phyloP scores from a whole-genome alignment of 1,140 invertebrate species.

The Psilanteris sp. region DNA sequence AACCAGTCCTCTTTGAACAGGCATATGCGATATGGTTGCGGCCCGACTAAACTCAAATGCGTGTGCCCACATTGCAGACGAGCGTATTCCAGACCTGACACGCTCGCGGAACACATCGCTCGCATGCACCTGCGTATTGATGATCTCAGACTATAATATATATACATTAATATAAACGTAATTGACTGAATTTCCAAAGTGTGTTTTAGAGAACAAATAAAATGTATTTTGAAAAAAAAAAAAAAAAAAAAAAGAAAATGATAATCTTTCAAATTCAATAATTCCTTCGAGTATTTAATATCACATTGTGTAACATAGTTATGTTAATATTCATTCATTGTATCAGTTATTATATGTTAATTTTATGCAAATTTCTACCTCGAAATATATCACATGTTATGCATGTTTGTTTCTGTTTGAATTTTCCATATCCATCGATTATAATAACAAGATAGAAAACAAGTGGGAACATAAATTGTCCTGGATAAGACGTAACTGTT shows the following conservation, averaged over 20 bases:
- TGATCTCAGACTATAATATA: slow-evolving; percentile 50
- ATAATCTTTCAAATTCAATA: slow-evolving; percentile 1
- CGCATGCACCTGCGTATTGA: slow-evolving; percentile 61
- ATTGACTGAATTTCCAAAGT: slow-evolving; percentile 16
- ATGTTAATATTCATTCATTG: background rate
- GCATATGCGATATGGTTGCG: slow-evolving; percentile 76
- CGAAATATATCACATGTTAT: no score
- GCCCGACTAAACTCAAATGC: slow-evolving; percentile 67
- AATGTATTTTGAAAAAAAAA: slow-evolving; percentile 30
- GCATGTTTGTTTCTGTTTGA: slow-evolving; percentile 6
- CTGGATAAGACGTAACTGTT: background rate
- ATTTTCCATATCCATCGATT: background rate
- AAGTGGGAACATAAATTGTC: background rate
- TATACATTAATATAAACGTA: background rate
- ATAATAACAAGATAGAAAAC: background rate
- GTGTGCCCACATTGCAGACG: slow-evolving; percentile 68
- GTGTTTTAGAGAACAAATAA: slow-evolving; percentile 28
- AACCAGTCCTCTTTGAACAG: slow-evolving; percentile 68
- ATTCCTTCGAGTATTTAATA: background rate
- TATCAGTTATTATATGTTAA: background rate
- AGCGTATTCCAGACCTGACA: slow-evolving; percentile 69
- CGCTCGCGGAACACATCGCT: slow-evolving; percentile 67
- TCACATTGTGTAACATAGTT: background rate
- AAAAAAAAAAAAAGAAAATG: background rate
- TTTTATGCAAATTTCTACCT: background rate